phyloP scores from a whole-genome alignment of 2,797 vertebrate species.

The Clarias laeviceps region DNA sequence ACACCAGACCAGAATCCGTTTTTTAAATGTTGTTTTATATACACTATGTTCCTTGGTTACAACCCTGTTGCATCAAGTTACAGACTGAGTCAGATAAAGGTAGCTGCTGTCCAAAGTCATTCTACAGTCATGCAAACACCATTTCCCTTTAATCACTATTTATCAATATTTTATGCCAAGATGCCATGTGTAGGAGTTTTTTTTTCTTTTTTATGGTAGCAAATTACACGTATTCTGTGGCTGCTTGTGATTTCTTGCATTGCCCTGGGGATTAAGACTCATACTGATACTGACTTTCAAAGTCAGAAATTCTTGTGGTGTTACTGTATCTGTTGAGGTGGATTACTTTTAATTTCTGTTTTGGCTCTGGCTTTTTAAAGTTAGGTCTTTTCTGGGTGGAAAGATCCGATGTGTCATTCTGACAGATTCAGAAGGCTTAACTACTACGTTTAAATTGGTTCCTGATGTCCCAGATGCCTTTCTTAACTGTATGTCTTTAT shows the following conservation, averaged over 20 bases:
- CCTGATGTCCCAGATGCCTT: slow-evolving; percentile 22
- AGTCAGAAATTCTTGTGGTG: slow-evolving; percentile 41
- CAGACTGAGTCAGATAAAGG: slow-evolving; percentile 41
- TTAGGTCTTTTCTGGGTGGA: slow-evolving; percentile 7
- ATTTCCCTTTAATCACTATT: slow-evolving; percentile 3
- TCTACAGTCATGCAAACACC: slow-evolving; percentile 3
- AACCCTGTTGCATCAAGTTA: slow-evolving; percentile 27
- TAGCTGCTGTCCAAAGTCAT: slow-evolving; percentile 7
- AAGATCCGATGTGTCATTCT: slow-evolving; percentile 22
- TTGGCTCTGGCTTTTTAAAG: slow-evolving; percentile 20
- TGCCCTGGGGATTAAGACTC: slow-evolving; percentile 32
- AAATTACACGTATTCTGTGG: slow-evolving; percentile 21
- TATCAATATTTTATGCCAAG: slow-evolving; percentile 12
- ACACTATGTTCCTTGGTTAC: slow-evolving; percentile 43
- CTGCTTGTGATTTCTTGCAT: slow-evolving; percentile 40
- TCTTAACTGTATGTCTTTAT: background rate
- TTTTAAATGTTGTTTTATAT: background rate
- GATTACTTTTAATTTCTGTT: slow-evolving; percentile 45
- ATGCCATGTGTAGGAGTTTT: background rate
- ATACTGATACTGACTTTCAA: slow-evolving; percentile 27
- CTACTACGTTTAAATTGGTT: slow-evolving; percentile 20
- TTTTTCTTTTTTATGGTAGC: slow-evolving; percentile 16
- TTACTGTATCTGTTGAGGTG: slow-evolving; percentile 43
- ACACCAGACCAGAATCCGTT: no score
- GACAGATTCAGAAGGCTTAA: slow-evolving; percentile 30